Conservation (phyloP, 2,888 invertebrate species). For the Pterostichus niger region DNA sequence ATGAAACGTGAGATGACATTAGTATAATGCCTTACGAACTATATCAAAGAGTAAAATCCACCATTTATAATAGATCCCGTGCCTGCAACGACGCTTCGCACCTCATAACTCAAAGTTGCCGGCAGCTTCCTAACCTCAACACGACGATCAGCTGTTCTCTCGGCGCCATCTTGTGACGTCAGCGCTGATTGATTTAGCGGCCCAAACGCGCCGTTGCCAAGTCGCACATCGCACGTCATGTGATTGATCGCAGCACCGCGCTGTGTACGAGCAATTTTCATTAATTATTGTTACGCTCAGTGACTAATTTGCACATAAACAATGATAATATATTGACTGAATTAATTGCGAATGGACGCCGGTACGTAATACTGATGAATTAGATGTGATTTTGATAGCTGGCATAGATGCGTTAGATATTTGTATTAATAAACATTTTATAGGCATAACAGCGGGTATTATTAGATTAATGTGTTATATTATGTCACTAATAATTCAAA, state of each 20-base stretch:
- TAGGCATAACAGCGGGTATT: background rate
- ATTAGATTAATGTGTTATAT: background rate
- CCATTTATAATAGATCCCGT: conserved; percentile 21
- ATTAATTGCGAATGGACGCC: conserved; percentile 18
- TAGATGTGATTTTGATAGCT: conserved; percentile 27
- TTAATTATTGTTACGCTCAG: conserved; percentile 46
- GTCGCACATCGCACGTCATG: conserved; percentile 25
- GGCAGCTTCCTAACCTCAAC: conserved; percentile 45
- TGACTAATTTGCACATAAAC: conserved; percentile 51
- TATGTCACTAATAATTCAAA: background rate
- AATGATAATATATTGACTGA: conserved; percentile 48
- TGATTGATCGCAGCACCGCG: conserved; percentile 19
- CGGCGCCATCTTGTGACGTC: conserved; percentile 40
- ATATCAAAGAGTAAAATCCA: background rate
- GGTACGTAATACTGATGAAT: conserved; percentile 33
- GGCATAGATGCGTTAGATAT: conserved; percentile 6
- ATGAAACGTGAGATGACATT: too few species aligned
- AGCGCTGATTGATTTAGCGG: conserved; percentile 34
- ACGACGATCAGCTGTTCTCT: conserved; percentile 33
- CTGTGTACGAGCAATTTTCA: conserved; percentile 40
- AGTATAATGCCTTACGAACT: too few species aligned
- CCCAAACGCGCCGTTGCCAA: conserved; percentile 6
- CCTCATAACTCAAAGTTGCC: conserved; percentile 16
- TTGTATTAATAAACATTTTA: conserved; percentile 41
- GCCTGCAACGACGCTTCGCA: conserved; percentile 5